These are phyloP conservation scores for Cephus nigrinus DNA, from an alignment of 2,888 invertebrate species.

Conservation along the genomic window DNA sequence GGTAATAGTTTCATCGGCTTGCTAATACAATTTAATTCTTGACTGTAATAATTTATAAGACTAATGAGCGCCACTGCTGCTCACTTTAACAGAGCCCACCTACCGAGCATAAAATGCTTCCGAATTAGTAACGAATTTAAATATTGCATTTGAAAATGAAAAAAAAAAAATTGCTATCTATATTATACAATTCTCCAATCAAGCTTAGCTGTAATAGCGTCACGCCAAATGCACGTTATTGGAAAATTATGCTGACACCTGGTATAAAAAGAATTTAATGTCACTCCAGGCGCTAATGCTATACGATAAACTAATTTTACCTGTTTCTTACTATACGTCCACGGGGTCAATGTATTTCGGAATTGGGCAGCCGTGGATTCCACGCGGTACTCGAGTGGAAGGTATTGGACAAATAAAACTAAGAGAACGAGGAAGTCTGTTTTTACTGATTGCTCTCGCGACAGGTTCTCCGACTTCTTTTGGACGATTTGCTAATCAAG, in stretches of 20 bases:
- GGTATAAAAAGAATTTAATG: not conserved
- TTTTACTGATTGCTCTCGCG: not conserved
- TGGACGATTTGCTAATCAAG: slow-evolving; percentile 22
- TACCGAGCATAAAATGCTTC: not conserved
- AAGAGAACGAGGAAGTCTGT: not conserved
- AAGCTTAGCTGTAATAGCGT: not conserved
- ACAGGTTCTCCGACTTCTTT: slow-evolving; percentile 12
- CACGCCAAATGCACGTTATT: not conserved
- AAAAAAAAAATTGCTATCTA: not conserved
- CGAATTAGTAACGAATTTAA: not conserved
- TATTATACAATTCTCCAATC: not conserved
- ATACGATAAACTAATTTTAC: slow-evolving; percentile 1
- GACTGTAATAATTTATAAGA: not conserved
- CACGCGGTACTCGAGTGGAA: not conserved
- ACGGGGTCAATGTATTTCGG: not conserved
- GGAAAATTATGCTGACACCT: not conserved
- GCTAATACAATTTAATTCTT: not conserved
- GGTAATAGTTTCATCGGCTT: not conserved
- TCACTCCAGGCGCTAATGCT: not conserved
- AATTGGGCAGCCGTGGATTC: not conserved
- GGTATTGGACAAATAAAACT: not conserved
- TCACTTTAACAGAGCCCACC: not conserved
- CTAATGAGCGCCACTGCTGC: not conserved
- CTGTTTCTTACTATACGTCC: not conserved
- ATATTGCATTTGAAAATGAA: not conserved